Base-by-base conservation (phyloP, 2,113 vertebrate genomes). In the Ammospiza caudacuta region DNA sequence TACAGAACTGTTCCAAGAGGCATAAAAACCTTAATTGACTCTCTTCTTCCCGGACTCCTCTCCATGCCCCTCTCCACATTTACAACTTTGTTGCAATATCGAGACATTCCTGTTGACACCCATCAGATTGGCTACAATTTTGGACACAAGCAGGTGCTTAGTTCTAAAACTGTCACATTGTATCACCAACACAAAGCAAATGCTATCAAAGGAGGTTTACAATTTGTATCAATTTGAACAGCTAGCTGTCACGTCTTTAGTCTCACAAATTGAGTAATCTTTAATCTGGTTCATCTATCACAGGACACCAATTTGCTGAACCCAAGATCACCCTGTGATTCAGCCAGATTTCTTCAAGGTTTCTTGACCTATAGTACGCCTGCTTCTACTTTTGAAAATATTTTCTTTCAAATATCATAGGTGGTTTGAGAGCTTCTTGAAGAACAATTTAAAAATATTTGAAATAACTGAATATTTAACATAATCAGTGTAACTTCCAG, bases 41-140 rank as follows among this genome's bases (percentile, higher is more conserved):
- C 2, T 24, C 18, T 15, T 8, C 24, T 10, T 39, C 17, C 0
- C 0, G 24, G 15, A 29, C 13, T 8, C 2, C 11, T 2, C 6
- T 17, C 7, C 1, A 2, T 2, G 5, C 6, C 3, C 5, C 15
- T 61, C 39, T 27, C 35, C 13, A 18, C 5, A 39, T 85, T 67
- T 51, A 44, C 1, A 22, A 47, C 44, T 87, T 74, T 49, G 41
- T 89, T 70, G 37, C 43, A 54, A 8, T 24, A 44, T 31, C 57
- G 12, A 18, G 33, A 25, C 6, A 2, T 55, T 39, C 22, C 25
- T 23, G 11, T 18, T 22, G 44, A 15, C 5, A 1, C 25, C n/a
- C 6, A 2, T 31, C 16, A 22, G 5, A 1, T 13, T 52, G 16
- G 16, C 35, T 87, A 61, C 33, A 39, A 37, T 69, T 68, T 66